phyloP scores from a whole-genome alignment of 2,113 vertebrate species.

The Lepidothrix coronata region DNA sequence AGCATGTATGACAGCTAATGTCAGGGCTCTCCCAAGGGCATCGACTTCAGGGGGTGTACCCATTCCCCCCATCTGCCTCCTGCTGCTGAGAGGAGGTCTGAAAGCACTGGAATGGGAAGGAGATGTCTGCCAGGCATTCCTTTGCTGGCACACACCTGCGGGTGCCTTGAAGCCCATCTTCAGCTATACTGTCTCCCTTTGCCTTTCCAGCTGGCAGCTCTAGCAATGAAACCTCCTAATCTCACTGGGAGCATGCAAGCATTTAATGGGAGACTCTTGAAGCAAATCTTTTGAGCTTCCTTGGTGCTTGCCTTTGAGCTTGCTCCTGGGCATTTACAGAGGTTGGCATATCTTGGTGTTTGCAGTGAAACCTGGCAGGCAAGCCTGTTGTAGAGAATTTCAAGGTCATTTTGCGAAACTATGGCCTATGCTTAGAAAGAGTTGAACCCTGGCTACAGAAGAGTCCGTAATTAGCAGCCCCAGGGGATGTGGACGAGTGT shows the following conservation, averaged over 20 bases:
- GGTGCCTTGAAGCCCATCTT: neutral
- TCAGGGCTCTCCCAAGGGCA: neutral
- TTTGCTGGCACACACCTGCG: neutral
- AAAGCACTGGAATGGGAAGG: neutral
- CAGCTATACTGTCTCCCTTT: neutral
- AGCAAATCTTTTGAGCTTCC: neutral
- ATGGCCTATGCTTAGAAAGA: neutral
- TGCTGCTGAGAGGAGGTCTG: neutral
- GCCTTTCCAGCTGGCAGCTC: slow-evolving; percentile 5
- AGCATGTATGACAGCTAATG: neutral
- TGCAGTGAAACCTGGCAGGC: neutral
- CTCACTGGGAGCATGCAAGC: neutral
- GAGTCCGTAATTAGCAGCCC: slow-evolving; percentile 29
- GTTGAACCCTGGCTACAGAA: neutral
- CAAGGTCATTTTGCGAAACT: slow-evolving; percentile 1
- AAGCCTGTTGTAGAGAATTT: neutral
- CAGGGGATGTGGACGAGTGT: neutral
- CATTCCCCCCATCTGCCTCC: neutral
- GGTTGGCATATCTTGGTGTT: neutral
- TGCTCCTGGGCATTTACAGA: neutral
- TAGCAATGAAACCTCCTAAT: neutral
- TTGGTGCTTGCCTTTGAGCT: neutral
- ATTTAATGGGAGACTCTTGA: neutral
- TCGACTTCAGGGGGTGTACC: neutral
- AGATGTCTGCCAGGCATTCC: neutral